Evolutionary conservation across 2,797 vertebrate genomes (phyloP), one percentile per base, ranked within the genome.

Genomic region (Coccyzus lansbergi): DNA sequence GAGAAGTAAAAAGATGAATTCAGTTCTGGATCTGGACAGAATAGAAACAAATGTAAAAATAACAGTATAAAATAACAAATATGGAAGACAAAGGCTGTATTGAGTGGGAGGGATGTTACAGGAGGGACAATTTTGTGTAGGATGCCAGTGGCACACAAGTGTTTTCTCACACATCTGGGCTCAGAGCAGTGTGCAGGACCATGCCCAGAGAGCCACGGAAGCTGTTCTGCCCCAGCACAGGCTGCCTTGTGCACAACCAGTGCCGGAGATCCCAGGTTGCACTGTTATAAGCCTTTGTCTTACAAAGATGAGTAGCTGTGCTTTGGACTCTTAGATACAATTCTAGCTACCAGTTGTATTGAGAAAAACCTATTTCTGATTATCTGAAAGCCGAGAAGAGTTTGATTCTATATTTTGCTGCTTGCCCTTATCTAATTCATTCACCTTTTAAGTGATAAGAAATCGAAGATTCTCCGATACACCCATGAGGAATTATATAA

Each of bases 261-360:
- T 3, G 22, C 51, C 40, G 20, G 38, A 36, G 9, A 25, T 34
- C 2, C 2, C 0, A 3, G 12, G 36, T 28, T 38, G 48, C 49
- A 22, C 40, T 51, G 21, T 15, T 36, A 20, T 31, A 31, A 58
- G 31, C 46, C 69, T 52, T 40, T 51, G 24, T 49, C 36, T 48
- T 46, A 20, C 24, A 42, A 75, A 53, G 64, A 75, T 8, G 44
- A 79, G 29, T 33, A 59, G 36, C 15, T 58, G 6, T 58, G 67
- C 29, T 64, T 55, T 46, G 52, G 56, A 29, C 44, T 40, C 40
- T 38, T 49, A 40, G 29, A 53, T 17, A 31, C 13, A 36, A 11
- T 8, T 34, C 42, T 8, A 77, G 31, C 25, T 20, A 14, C 28
- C 53, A 22, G 40, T 2, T 83, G 15, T 51, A 21, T 2, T 46